Percentiles rank a stretch among this genome's conserved stretches.
These are phyloP conservation scores for Cynopterus sphinx DNA, from an alignment of 2,797 vertebrate genomes.

Conservation along the genomic window DNA sequence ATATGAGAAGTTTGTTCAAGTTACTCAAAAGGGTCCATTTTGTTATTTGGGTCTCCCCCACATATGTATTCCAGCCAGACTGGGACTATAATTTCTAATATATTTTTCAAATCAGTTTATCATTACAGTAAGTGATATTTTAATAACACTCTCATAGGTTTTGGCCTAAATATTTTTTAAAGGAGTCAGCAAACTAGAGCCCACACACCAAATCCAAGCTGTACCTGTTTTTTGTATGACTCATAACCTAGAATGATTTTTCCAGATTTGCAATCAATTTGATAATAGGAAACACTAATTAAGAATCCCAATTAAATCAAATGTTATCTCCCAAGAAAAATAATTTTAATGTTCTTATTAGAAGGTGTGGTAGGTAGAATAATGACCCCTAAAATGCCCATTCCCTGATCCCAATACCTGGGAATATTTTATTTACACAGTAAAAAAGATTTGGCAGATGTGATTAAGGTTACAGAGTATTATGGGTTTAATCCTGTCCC, in stretches of 20 bases:
- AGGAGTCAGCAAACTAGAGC: neutral
- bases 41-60: neutral
- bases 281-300: neutral
- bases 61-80: neutral
- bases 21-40: neutral
- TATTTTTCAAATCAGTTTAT: neutral
- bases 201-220: neutral
- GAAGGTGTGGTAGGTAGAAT: neutral
- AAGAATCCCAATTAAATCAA: conserved; percentile 9
- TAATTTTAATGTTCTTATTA: neutral
- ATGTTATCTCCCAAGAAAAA: neutral
- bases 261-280: neutral
- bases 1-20: neutral
- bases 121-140: neutral
- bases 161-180: conserved; percentile 9
- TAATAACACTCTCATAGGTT: neutral
- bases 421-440: neutral
- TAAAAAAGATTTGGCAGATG: neutral
- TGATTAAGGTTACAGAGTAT: neutral
- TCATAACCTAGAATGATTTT: neutral
- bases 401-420: neutral
- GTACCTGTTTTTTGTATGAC: neutral
- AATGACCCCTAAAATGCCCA: neutral
- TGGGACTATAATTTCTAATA: neutral
- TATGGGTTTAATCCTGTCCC: neutral